Conservation (phyloP, 2,888 invertebrate species). For the Dexiosoma caninum region DNA sequence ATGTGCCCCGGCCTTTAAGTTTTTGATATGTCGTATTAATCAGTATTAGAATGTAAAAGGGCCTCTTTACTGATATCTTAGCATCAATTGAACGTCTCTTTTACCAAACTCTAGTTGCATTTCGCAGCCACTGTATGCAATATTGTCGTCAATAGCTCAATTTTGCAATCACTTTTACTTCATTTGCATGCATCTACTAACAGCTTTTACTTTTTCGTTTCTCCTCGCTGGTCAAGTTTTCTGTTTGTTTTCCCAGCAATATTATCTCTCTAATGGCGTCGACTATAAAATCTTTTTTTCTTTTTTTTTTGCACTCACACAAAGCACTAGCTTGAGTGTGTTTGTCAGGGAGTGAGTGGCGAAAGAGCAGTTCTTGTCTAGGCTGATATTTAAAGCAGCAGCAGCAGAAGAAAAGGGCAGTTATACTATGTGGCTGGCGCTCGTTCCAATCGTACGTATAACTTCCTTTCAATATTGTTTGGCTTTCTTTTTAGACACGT, state of each 20-base stretch:
- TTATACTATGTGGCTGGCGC: constrained; percentile 19
- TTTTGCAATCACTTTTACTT: constrained; percentile 4
- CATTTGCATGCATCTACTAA: constrained; percentile 13
- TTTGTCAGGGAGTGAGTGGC: background rate
- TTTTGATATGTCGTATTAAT: no score
- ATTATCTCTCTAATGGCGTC: no score
- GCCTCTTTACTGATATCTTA: background rate
- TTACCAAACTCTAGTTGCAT: background rate
- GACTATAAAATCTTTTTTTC: constrained; percentile 11
- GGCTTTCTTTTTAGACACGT: constrained; percentile 52
- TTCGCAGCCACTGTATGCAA: background rate
- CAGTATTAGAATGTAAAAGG: no score
- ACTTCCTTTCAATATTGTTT: constrained; percentile 42
- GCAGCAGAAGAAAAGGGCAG: constrained; percentile 15
- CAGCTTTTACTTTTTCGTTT: background rate
- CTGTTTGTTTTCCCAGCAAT: constrained; percentile 28
- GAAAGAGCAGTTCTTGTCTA: background rate
- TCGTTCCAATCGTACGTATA: background rate
- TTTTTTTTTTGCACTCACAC: background rate
- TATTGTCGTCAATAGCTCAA: background rate
- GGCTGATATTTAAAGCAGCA: constrained; percentile 22
- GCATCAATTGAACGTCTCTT: background rate
- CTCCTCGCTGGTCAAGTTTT: constrained; percentile 32
- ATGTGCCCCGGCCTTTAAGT: no score
- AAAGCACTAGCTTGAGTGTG: background rate